Base-by-base conservation (phyloP, 2,797 vertebrate genomes). In the Myioborus melanocephalus region DNA sequence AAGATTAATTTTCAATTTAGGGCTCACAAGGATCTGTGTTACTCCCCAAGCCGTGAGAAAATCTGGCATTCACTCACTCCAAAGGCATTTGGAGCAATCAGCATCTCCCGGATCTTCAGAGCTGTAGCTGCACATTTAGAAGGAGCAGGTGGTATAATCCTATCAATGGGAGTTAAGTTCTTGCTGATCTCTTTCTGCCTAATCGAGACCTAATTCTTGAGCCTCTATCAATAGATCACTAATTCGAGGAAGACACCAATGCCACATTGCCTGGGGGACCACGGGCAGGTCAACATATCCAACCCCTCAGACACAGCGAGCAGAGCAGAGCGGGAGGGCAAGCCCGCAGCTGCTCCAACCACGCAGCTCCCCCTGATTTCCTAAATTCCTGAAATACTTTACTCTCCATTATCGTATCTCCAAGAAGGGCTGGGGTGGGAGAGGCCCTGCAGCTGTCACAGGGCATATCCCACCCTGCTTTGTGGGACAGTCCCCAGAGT, bases 141-240 rank as follows among this genome's bases (percentile, higher is more conserved):
- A 41, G 0, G 1, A 50, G 72, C 57, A 50, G 89, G 83, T 81
- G 89, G 69, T 37, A 70, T n/a, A 94, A 95, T 87, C 96, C 78
- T 49, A 83, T 96, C 69, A 89, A 44, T 32, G 39, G 80, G 87
- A 78, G 64, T 83, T 96, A 93, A 91, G 52, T 41, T 50, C 79
- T 34, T 52, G 81, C 49, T 84, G 79, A 93, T 90, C 94, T 90
- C 47, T 39, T 88, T 79, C 98, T 98, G 97, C 98, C 97, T 94
- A 97, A 98, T 88, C 89, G 96, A 98, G 96, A 96, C 97, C 97
- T 80, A 95, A 94, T 95, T 93, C 94, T 27, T 32, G 50, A 60
- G 84, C 39, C 84, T 85, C 96, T 95, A 93, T 94, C 95, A 95
- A 94, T 90, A 97, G 92, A 77, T 72, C 87, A 49, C n/a, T 94